A percentile compares a stretch with the other conserved stretches of the same genome.
Evolutionary conservation across 1,140 invertebrate genomes (phyloP).

Genomic region (Monomorium pharaonis): DNA sequence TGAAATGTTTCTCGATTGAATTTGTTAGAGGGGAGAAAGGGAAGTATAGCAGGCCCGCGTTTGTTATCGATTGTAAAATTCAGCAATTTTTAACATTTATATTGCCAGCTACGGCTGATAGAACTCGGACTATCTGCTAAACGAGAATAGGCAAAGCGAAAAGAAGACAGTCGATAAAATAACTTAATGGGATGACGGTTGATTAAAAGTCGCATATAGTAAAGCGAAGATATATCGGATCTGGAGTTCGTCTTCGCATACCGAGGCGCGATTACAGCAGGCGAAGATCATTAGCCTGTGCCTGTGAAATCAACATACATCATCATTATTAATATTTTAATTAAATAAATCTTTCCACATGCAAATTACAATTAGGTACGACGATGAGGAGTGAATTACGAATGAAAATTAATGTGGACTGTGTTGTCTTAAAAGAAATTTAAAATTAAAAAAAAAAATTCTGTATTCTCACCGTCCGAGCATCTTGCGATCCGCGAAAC

Average conservation of each 20-base stretch:
- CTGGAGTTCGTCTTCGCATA: constrained; percentile 26
- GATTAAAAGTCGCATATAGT: constrained; percentile 60
- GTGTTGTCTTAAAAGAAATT: not conserved
- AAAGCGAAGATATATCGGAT: constrained; percentile 62
- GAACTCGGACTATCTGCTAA: constrained; percentile 38
- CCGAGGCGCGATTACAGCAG: constrained; percentile 67
- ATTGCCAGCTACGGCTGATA: not conserved
- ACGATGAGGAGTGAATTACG: not conserved
- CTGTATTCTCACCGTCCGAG: constrained; percentile 52
- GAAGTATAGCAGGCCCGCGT: not conserved
- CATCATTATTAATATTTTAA: not conserved
- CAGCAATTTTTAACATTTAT: not conserved
- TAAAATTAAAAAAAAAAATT: not conserved
- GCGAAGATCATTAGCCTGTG: constrained; percentile 66
- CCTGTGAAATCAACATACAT: constrained; percentile 64
- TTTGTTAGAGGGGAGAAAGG: not conserved
- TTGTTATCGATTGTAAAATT: constrained; percentile 23
- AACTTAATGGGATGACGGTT: constrained; percentile 26
- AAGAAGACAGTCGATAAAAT: not conserved
- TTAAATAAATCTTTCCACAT: not conserved
- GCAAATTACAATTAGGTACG: not conserved
- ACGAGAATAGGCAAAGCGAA: not conserved
- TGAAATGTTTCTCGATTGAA: not conserved
- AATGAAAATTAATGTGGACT: not conserved
- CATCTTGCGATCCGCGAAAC: constrained; percentile 57